A percentile compares a stretch with the other conserved stretches of the same genome.
phyloP scores from a whole-genome alignment of 2,797 vertebrate genomes.

The Sitta carolinensis region DNA sequence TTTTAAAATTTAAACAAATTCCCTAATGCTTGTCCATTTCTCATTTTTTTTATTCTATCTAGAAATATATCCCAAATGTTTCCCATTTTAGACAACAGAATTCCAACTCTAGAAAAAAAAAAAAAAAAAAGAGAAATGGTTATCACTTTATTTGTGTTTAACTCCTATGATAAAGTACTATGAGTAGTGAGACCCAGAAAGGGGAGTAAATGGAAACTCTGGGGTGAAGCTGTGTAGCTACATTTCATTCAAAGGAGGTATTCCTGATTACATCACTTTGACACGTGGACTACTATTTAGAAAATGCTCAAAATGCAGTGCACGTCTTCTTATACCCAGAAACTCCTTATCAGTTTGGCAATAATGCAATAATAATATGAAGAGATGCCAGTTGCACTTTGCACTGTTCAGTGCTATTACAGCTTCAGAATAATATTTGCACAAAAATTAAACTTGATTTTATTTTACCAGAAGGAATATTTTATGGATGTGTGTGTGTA shows the following conservation, averaged over 20 bases:
- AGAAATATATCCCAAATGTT: background rate
- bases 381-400: slow-evolving; percentile 42
- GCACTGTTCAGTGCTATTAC: slow-evolving; percentile 7
- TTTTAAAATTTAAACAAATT: background rate
- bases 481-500: background rate
- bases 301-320: slow-evolving; percentile 51
- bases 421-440: slow-evolving; percentile 67
- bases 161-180: background rate
- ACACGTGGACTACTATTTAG: background rate
- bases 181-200: background rate
- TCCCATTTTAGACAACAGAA: background rate
- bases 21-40: background rate
- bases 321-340: slow-evolving; percentile 43
- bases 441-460: slow-evolving; percentile 63
- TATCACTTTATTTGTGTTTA: background rate
- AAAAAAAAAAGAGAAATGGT: background rate
- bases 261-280: background rate
- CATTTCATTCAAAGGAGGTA: background rate
- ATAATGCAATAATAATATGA: slow-evolving; percentile 65
- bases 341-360: slow-evolving; percentile 65
- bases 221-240: background rate
- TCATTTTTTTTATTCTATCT: background rate
- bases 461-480: slow-evolving; percentile 35
- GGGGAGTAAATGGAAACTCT: background rate
- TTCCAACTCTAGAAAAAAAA: background rate